Evolutionary conservation across 2,888 invertebrate species (phyloP), one percentile per base, ranked within the genome.

Genomic region (Parascotia fuliginaria): DNA sequence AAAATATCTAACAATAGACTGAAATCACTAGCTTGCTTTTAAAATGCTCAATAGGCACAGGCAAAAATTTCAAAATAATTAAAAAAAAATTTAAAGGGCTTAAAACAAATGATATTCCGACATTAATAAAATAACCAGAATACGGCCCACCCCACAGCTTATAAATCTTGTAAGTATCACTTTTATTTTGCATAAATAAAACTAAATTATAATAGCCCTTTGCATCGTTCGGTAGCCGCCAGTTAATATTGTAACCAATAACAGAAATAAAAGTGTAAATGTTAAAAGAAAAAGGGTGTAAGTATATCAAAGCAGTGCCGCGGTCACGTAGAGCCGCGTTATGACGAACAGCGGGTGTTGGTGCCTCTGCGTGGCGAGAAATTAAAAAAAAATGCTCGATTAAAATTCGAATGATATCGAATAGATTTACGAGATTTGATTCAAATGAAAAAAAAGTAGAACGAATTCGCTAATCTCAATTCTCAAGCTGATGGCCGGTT

Each of bases 171-270:
- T 40, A 55, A 65, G 76, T 81, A 82, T 83, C 81, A 84, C 78
- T 85, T 87, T 89, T 85, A 89, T 91, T 91, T 91, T 89, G 90
- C 91, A 90, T 91, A 89, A 90, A 91, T 88, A 89, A 90, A 88
- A 88, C 84, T 79, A 85, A 90, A 89, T 91, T 87, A 91, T 85
- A 86, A 85, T 81, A 81, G 79, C 83, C 87, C 87, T 87, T 86
- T 87, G 81, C 76, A 76, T 75, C 84, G 87, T 80, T 87, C 91
- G 78, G 91, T 91, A 92, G 91, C 91, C 89, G 89, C 80, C 85
- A 70, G 83, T 85, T 87, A 82, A 87, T 87, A 87, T 89, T 88
- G 87, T 89, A 83, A 85, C 87, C 85, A 88, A 87, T 85, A 89
- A 87, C 82, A 83, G 85, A 88, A 81, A 73, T 65, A 80, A 84